phyloP scores from a whole-genome alignment of 2,888 invertebrate species.

The Apamea epomidion region DNA sequence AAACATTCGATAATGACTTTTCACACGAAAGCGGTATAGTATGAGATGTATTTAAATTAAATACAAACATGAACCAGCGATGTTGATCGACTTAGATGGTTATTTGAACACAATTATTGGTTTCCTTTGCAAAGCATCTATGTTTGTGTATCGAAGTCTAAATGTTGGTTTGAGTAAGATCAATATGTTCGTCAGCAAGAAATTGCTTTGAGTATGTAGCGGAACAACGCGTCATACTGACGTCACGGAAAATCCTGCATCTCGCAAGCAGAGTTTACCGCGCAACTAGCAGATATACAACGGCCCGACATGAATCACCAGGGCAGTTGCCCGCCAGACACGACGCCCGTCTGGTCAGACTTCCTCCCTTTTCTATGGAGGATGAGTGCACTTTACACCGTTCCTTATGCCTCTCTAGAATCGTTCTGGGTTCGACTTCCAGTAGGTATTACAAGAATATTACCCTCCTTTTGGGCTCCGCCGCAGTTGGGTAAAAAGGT shows the following conservation, averaged over 20 bases:
- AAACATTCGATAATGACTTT: constrained; percentile 62
- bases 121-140: constrained; percentile 37
- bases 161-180: constrained; percentile 9
- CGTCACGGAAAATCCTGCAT: too few relatives aligned
- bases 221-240: too few relatives aligned
- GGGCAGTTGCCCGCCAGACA: too few relatives aligned
- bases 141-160: constrained; percentile 11
- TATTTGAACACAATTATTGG: constrained; percentile 67
- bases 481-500: background rate
- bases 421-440: background rate
- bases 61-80: constrained; percentile 62
- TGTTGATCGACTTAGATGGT: constrained; percentile 59
- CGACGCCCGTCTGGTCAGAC: too few relatives aligned
- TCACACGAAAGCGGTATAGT: constrained; percentile 50
- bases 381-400: too few relatives aligned
- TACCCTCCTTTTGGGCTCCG: background rate
- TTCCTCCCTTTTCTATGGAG: too few relatives aligned
- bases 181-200: background rate
- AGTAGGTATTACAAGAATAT: background rate
- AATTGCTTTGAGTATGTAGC: background rate
- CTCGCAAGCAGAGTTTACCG: too few relatives aligned
- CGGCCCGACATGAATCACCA: too few relatives aligned
- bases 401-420: too few relatives aligned
- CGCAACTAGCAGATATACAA: too few relatives aligned
- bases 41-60: constrained; percentile 63